Evolutionary conservation across 2,888 invertebrate species (phyloP), one percentile per base, ranked within the genome.

Genomic region (Pasiphila rectangulata): DNA sequence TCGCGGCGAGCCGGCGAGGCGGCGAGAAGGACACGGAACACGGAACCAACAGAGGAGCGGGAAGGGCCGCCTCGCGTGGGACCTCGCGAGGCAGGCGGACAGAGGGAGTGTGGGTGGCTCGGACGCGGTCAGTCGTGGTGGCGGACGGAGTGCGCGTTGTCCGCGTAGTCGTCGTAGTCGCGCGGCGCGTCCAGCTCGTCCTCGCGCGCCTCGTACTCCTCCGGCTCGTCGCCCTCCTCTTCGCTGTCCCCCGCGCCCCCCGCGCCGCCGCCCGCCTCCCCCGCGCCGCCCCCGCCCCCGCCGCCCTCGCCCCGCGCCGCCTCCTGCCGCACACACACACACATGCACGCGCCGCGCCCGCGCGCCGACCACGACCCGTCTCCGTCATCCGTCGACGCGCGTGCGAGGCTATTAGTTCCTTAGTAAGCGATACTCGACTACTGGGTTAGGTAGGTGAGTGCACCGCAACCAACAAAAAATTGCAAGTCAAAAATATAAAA

Each of bases 161-260:
- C 85, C 34, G 71, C 70, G 77, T 87, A 86, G 76, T 86, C 86
- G 65, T 85, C 84, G 72, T 86, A 85, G 69, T 85, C 81, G 48
- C 77, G 75, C 61, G 75, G 66, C 54, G 73, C 62, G 46, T 79
- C 82, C 3, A 75, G 74, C 53, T 82, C 82, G 60, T 78, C 75
- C 54, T 79, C 77, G 56, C 70, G 69, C 47, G 64, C 70, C 50
- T 79, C 79, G 66, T 79, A 72, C 56, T 83, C 67, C 16, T 51
- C 67, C 49, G 67, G 78, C 20, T 59, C 72, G 17, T 59, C 72
- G 20, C 15, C 66, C 43, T 64, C 75, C 25, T 59, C 68, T 46
- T 51, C 69, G 38, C 49, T 60, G 38, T 59, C 69, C 12, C 46
- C 64, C 44, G 45, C 67, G 29, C 27, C 63, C 35, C 46, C 58